Conservation (phyloP, 1,140 invertebrate species). For the Dinoponera quadriceps region DNA sequence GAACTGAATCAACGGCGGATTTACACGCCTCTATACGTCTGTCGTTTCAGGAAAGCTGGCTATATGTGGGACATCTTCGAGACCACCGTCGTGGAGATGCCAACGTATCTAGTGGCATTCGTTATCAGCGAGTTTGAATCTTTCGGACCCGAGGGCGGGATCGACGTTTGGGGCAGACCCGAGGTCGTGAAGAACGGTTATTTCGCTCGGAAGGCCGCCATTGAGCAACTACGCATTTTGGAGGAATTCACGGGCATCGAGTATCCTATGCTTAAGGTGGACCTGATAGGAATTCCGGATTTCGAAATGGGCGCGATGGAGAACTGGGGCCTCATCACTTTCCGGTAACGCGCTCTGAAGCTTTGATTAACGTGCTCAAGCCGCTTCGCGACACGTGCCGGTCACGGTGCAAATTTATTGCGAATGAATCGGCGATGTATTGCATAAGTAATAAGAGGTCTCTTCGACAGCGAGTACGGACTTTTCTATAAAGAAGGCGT, state of each 20-base stretch:
- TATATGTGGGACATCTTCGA: slow-evolving; percentile 87
- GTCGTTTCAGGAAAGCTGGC: slow-evolving; percentile 66
- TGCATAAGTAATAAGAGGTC: slow-evolving; percentile 14
- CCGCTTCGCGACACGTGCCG: too few relatives aligned
- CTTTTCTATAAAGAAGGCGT: slow-evolving; percentile 87
- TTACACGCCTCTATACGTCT: neutral
- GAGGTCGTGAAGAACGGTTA: slow-evolving; percentile 87
- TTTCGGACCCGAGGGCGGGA: neutral
- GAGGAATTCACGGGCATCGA: neutral
- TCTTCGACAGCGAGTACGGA: slow-evolving; percentile 86
- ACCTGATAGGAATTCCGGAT: slow-evolving; percentile 91
- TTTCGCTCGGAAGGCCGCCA: slow-evolving; percentile 85
- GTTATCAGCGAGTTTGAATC: slow-evolving; percentile 82
- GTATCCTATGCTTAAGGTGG: slow-evolving; percentile 87
- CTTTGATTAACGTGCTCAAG: too few relatives aligned
- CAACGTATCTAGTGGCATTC: slow-evolving; percentile 94
- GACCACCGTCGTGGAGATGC: slow-evolving; percentile 90
- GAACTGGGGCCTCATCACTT: slow-evolving; percentile 87
- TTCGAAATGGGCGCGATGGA: slow-evolving; percentile 84
- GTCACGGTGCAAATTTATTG: neutral
- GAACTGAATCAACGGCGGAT: neutral
- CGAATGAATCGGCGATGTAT: slow-evolving; percentile 75
- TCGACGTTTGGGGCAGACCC: slow-evolving; percentile 86
- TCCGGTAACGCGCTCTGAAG: slow-evolving; percentile 78
- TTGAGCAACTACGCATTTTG: slow-evolving; percentile 48